A percentile compares a stretch with the other conserved stretches of the same genome.
Evolutionary conservation across 1,140 invertebrate species (phyloP).

Genomic region (Drosophila pallidifrons): DNA sequence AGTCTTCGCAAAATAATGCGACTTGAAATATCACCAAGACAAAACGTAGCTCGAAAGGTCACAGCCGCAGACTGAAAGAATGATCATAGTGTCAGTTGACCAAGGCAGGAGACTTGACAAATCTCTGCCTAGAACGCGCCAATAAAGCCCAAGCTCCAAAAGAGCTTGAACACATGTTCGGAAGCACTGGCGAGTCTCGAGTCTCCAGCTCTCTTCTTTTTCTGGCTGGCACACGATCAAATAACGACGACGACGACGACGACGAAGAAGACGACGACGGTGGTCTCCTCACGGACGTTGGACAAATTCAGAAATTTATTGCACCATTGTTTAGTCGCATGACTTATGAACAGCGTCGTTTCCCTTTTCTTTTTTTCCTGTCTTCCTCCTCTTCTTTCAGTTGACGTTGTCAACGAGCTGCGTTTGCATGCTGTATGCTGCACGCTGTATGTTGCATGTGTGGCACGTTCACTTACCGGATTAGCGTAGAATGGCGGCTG

Average conservation of each 20-base stretch:
- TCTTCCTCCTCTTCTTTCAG: neutral
- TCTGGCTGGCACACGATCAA: constrained; percentile 69
- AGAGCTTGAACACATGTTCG: constrained; percentile 59
- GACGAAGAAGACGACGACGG: constrained; percentile 47
- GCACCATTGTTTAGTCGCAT: constrained; percentile 75
- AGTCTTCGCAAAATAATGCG: constrained; percentile 51
- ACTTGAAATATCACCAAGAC: constrained; percentile 69
- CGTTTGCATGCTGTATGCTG: neutral
- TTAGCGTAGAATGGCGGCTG: constrained; percentile 93
- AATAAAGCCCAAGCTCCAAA: constrained; percentile 3
- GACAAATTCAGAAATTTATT: constrained; percentile 83
- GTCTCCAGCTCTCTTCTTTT: neutral
- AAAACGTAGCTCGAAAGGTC: constrained; percentile 49
- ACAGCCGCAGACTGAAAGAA: constrained; percentile 15
- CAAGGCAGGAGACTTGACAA: constrained; percentile 60
- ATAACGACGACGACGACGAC: constrained; percentile 56
- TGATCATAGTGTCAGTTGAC: constrained; percentile 29
- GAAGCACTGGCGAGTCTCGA: constrained; percentile 47
- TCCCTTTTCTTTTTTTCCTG: neutral
- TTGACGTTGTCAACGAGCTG: neutral
- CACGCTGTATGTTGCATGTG: neutral
- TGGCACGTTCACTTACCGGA: constrained; percentile 88
- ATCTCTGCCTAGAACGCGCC: constrained; percentile 64
- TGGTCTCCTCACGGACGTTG: constrained; percentile 67
- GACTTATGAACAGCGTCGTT: constrained; percentile 69